Evolutionary conservation across 1,140 invertebrate genomes (phyloP).

Genomic region (Hyphantria cunea): DNA sequence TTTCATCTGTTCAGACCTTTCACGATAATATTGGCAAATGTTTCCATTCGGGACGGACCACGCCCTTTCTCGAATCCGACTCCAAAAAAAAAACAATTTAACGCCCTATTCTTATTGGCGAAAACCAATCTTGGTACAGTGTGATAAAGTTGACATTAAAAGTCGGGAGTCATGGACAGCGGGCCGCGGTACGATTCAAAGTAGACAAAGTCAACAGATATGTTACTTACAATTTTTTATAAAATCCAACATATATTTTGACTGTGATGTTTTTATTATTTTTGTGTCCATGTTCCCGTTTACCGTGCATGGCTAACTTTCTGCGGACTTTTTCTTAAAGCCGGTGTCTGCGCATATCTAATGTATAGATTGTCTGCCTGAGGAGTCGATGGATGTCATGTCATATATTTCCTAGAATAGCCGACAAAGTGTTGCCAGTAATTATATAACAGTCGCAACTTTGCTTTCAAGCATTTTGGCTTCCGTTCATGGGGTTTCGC

Average conservation of each 20-base stretch:
- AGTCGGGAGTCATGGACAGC: conserved; percentile 23
- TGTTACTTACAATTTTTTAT: conserved; percentile 72
- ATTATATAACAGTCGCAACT: conserved; percentile 73
- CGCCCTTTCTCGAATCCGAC: conserved; percentile 62
- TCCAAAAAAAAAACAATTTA: conserved; percentile 44
- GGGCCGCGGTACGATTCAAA: conserved; percentile 67
- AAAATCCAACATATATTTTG: conserved; percentile 78
- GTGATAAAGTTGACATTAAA: neutral
- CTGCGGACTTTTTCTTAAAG: conserved; percentile 64
- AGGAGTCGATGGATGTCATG: conserved; percentile 40
- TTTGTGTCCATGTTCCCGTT: conserved; percentile 75
- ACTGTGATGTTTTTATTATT: conserved; percentile 81
- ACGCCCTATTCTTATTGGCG: neutral
- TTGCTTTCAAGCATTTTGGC: conserved; percentile 72
- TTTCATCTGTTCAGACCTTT: conserved; percentile 80
- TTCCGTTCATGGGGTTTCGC: conserved; percentile 60
- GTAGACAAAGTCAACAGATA: conserved; percentile 68
- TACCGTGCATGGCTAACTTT: conserved; percentile 63
- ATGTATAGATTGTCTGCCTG: conserved; percentile 40
- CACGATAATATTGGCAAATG: conserved; percentile 81
- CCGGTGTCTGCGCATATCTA: conserved; percentile 52
- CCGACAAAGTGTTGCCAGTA: conserved; percentile 65
- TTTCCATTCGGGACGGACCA: conserved; percentile 78
- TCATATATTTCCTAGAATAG: conserved; percentile 57
- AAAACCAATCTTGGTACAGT: conserved; percentile 3